Percentiles rank a stretch among this genome's conserved stretches.
Conservation (phyloP, 1,140 invertebrate species). For the Holcopasites calliopsidis region DNA sequence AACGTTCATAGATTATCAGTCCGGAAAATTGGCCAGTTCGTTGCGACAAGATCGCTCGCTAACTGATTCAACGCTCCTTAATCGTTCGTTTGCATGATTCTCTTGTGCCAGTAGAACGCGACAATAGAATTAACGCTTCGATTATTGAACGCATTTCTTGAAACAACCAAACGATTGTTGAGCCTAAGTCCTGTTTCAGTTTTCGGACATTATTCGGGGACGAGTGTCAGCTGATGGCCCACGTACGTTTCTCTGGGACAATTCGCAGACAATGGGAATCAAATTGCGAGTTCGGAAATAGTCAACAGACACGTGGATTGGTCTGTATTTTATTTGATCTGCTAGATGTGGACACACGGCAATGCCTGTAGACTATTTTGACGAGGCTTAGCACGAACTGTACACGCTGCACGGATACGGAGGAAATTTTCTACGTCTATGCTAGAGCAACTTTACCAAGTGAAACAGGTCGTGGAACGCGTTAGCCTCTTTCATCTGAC, state of each 20-base stretch:
- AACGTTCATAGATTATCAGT: constrained; percentile 53
- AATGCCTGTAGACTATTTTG: background rate
- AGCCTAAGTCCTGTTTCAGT: too few species aligned
- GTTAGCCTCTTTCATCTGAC: constrained; percentile 48
- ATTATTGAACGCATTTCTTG: too few species aligned
- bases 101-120: background rate
- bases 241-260: too few species aligned
- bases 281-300: too few species aligned
- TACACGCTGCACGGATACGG: background rate
- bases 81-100: constrained; percentile 24
- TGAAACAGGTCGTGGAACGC: constrained; percentile 28
- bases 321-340: too few species aligned
- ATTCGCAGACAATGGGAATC: too few species aligned
- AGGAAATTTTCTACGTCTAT: constrained; percentile 19
- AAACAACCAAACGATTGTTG: too few species aligned
- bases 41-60: constrained; percentile 25
- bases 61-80: constrained; percentile 26
- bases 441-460: background rate
- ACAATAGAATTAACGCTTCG: too few species aligned
- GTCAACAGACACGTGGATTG: too few species aligned
- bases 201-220: too few species aligned
- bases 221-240: too few species aligned
- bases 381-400: background rate
- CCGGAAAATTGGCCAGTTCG: constrained; percentile 51
- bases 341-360: too few species aligned